Evolutionary conservation across 2,113 vertebrate genomes (phyloP).

Genomic region (Cebus imitator): DNA sequence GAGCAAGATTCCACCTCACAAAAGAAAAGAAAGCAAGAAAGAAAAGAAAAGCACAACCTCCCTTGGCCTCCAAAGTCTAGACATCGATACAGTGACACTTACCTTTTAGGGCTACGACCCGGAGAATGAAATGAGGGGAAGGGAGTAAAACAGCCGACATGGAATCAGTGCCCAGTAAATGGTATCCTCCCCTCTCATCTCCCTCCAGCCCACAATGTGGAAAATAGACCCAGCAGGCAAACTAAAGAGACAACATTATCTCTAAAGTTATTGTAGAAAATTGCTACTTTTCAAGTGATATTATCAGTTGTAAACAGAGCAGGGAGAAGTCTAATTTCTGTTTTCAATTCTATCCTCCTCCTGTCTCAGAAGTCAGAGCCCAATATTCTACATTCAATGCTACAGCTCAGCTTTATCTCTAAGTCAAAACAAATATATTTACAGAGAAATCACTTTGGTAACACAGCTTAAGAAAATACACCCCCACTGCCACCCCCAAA

Average conservation of each 20-base stretch:
- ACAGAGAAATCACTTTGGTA: neutral
- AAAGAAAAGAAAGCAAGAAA: too few relatives aligned
- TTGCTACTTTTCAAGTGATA: neutral
- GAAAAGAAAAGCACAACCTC: neutral
- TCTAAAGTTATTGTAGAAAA: neutral
- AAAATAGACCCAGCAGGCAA: neutral
- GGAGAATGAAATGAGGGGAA: neutral
- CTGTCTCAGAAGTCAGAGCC: neutral
- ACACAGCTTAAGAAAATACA: neutral
- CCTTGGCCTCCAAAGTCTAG: neutral
- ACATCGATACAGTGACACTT: fast-evolving
- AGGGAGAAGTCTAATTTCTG: neutral
- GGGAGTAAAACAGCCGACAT: neutral
- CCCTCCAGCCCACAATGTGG: neutral
- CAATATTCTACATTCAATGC: neutral
- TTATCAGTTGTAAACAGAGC: neutral
- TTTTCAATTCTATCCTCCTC: neutral
- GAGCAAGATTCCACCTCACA: too few relatives aligned
- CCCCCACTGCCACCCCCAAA: neutral
- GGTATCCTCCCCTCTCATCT: too few relatives aligned
- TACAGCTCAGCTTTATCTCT: neutral
- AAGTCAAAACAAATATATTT: neutral
- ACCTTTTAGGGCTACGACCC: neutral
- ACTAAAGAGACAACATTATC: neutral
- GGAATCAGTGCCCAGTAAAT: neutral